Evolutionary conservation across 2,888 invertebrate genomes (phyloP).

Genomic region (Hyposoter didymator): DNA sequence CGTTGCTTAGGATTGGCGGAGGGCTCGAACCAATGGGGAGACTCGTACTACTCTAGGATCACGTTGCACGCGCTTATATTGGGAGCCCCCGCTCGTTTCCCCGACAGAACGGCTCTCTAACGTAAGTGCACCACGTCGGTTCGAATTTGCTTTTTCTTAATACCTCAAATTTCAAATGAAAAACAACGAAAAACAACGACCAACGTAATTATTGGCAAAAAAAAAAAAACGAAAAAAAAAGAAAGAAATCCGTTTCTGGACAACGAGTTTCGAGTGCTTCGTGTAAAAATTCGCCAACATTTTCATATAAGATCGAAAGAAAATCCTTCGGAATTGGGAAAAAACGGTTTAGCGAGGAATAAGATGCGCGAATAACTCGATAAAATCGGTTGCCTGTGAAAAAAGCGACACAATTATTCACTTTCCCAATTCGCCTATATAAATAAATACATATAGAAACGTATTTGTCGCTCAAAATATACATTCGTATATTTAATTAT

Average conservation of each 20-base stretch:
- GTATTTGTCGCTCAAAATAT: background rate
- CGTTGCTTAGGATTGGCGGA: slow-evolving; percentile 84
- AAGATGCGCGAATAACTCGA: background rate
- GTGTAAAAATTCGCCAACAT: background rate
- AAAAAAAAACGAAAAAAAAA: slow-evolving; percentile 12
- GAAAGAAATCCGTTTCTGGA: slow-evolving; percentile 9
- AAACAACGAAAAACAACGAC: background rate
- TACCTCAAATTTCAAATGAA: background rate
- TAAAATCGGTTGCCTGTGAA: background rate
- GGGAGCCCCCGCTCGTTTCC: slow-evolving; percentile 89
- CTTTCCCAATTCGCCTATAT: background rate
- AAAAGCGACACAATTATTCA: background rate
- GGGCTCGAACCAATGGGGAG: slow-evolving; percentile 83
- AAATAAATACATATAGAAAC: background rate
- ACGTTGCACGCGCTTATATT: slow-evolving; percentile 93
- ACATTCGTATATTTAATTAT: background rate
- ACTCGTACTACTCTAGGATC: slow-evolving; percentile 87
- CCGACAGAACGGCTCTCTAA: slow-evolving; percentile 98
- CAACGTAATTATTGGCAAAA: background rate
- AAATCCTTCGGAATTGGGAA: slow-evolving; percentile 4
- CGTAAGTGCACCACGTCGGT: slow-evolving; percentile 90
- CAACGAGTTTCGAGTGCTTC: slow-evolving; percentile 8
- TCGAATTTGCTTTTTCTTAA: slow-evolving; percentile 56
- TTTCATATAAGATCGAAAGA: background rate
- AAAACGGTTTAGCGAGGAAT: background rate